phyloP scores from a whole-genome alignment of 2,888 invertebrate genomes.

The Frankliniella fusca region DNA sequence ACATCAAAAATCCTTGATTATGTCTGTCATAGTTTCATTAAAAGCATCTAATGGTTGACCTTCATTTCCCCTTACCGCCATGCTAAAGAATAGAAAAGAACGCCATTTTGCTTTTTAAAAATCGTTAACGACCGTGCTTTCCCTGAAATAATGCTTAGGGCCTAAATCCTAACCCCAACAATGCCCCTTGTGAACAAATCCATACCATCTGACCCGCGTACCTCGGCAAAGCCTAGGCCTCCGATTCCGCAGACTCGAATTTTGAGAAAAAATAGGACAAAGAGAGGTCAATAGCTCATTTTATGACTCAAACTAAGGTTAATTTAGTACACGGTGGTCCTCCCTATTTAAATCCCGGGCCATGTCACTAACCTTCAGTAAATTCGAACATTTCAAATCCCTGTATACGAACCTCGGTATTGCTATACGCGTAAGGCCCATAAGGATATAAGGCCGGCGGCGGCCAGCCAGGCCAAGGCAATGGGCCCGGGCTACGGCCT shows the following conservation, averaged over 20 bases:
- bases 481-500: not conserved
- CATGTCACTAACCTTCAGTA: slow-evolving; percentile 5
- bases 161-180: slow-evolving; percentile 28
- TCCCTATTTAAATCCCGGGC: slow-evolving; percentile 6
- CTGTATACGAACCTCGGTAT: slow-evolving; percentile 36
- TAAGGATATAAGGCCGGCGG: slow-evolving; percentile 32
- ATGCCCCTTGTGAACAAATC: not conserved
- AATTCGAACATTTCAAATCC: slow-evolving; percentile 33
- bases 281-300: slow-evolving; percentile 38
- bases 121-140: slow-evolving; percentile 28
- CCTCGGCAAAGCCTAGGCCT: not conserved
- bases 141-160: not conserved
- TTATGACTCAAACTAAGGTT: slow-evolving; percentile 41
- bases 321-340: slow-evolving; percentile 33
- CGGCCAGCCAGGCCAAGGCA: not conserved
- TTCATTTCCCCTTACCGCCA: slow-evolving; percentile 42
- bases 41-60: slow-evolving; percentile 37
- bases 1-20: not conserved
- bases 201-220: slow-evolving; percentile 20
- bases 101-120: slow-evolving; percentile 39
- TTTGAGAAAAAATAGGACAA: slow-evolving; percentile 38
- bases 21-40: slow-evolving; percentile 30
- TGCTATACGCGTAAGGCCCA: slow-evolving; percentile 37
- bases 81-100: slow-evolving; percentile 37
- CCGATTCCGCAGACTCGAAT: slow-evolving; percentile 14